These are phyloP conservation scores for Pollenia angustigena DNA, from an alignment of 2,888 invertebrate species.

Conservation along the genomic window DNA sequence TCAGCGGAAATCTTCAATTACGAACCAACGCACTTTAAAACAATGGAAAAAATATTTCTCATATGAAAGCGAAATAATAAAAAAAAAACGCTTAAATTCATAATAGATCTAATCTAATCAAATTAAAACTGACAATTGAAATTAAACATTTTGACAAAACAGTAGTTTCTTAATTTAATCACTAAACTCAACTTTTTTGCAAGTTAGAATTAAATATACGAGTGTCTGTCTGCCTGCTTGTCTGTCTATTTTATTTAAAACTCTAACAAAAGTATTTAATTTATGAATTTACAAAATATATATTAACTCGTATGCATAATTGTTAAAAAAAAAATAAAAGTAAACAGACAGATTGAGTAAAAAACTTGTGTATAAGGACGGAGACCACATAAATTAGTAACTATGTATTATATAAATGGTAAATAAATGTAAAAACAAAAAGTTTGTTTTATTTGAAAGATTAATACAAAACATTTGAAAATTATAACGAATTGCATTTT, in stretches of 20 bases:
- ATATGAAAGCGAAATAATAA: not conserved
- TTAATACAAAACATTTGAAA: no score
- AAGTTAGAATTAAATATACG: slow-evolving; percentile 1
- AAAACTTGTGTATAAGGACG: not conserved
- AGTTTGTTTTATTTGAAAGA: no score
- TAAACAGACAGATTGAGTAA: not conserved
- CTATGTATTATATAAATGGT: no score
- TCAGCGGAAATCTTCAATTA: slow-evolving; percentile 36
- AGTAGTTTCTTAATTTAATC: slow-evolving; percentile 60
- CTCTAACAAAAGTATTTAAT: not conserved
- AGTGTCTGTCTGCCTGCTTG: slow-evolving; percentile 5
- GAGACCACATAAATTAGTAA: not conserved
- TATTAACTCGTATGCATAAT: not conserved
- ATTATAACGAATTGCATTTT: no score
- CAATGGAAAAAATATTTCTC: not conserved
- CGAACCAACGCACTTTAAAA: not conserved
- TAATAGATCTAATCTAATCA: slow-evolving; percentile 48
- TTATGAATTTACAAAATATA: slow-evolving; percentile 18
- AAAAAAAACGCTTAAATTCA: not conserved
- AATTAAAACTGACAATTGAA: slow-evolving; percentile 63
- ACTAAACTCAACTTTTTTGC: slow-evolving; percentile 31
- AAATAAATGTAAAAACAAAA: no score
- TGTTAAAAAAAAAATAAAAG: not conserved
- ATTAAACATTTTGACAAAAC: slow-evolving; percentile 64
- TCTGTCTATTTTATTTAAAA: slow-evolving; percentile 14